Evolutionary conservation across 1,140 invertebrate species (phyloP), one percentile per base, ranked within the genome.

Genomic region (Plodia interpunctella): DNA sequence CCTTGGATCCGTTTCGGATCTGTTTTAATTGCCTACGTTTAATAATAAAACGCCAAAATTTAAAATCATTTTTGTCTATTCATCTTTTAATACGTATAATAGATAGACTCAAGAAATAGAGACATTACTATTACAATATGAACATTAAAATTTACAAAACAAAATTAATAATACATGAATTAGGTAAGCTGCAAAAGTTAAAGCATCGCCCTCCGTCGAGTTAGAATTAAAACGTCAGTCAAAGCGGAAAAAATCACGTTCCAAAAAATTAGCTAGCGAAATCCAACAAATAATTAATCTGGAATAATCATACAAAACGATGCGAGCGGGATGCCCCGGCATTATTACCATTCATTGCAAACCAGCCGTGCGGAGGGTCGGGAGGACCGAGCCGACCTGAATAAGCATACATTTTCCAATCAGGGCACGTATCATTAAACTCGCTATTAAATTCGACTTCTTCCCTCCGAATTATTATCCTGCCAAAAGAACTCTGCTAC

Each of bases 241-340:
- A 89, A 89, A 84, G 83, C 77, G 84, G 84, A 87, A 89, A 28
- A 86, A 87, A 89, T 85, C 79, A 71, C 76, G 73, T 87, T 89
- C 87, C 87, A 76, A 87, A 87, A 89, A 89, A 89, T 89, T 89
- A 87, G 82, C 83, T 80, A 87, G 74, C 80, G 66, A 77, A 89
- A 89, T 89, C 87, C 80, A 78, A 87, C 87, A 87, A 89, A 89
- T 87, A 89, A 89, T 89, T 87, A 89, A 87, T 89, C 84, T 86
- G 82, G 87, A 89, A 89, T 88, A 89, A 89, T 89, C 84, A 89
- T 89, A 89, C 83, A 87, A 87, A 89, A 89, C 87, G 87, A 89
- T 85, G 83, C 78, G 82, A 86, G 76, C 76, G 81, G 83, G 81
- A 87, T 85, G 80, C 81, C 70, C 75, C 73, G 77, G 68, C 84